Base-by-base conservation (phyloP, 2,888 invertebrate species). In the Cerastis rubricosa region DNA sequence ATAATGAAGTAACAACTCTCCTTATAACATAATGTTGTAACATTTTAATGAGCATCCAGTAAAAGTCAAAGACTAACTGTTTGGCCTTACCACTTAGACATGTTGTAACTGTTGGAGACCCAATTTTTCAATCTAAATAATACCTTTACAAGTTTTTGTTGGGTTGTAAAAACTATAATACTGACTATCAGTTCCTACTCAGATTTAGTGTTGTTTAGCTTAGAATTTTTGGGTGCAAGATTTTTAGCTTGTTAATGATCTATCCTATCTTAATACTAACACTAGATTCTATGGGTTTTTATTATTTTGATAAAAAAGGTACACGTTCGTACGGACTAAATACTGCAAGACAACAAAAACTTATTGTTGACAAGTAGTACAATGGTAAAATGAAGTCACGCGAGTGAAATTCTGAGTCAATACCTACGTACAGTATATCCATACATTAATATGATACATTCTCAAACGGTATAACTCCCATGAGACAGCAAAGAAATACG, bases 401-500 rank as follows among this genome's bases (percentile, higher is more conserved):
- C 43, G n/a, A 71, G 25, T 70, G 61, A 66, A 84, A 65, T 57
- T 54, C 61, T 12, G 59, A 66, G 35, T 61, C 51, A 59, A 43
- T 59, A 54, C 11, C n/a, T 57, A 68, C 35, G 51, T 68, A 51
- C 70, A 77, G 51, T 68, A 51, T 70, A 77, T 49, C 69, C 47
- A 61, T 63, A 8, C 49, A 1, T 40, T 43, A 2, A 14, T 74
- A 69, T 40, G 65, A 71, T 71, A 67, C 29, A 59, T 25, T 45
- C 51, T 45, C 51, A 67, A 83, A 71, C 76, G 25, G 17, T 35
- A 47, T 65, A 78, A 19, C 68, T 72, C 49, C 49, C 49, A 25
- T n/a, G 40, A 78, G 69, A 80, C 64, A 65, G 71, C 57, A 61
- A 45, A 43, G 8, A 70, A 65, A 69, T 71, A 61, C 54, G 49